These are phyloP conservation scores for Atethmia centrago DNA, from an alignment of 2,888 invertebrate species.

Conservation along the genomic window DNA sequence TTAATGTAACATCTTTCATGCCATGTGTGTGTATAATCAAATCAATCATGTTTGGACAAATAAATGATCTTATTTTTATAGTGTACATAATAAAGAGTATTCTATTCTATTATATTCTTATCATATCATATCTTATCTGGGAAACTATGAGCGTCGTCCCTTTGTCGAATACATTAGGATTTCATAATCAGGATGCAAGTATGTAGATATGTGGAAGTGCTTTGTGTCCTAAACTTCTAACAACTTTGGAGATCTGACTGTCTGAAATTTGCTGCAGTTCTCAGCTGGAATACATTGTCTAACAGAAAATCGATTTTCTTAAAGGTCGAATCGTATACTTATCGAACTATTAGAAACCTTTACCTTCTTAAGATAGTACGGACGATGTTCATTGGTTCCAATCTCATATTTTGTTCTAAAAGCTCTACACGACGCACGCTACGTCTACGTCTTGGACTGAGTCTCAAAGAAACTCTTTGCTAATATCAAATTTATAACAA, in stretches of 20 bases:
- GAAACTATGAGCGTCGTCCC: conserved; percentile 8
- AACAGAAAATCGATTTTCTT: not conserved
- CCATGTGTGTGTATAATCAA: too few relatives aligned
- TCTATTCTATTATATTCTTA: too few relatives aligned
- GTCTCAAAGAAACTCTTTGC: not conserved
- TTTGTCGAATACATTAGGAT: conserved; percentile 12
- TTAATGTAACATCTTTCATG: too few relatives aligned
- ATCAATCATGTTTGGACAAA: too few relatives aligned
- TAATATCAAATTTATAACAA: conserved; percentile 25
- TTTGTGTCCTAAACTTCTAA: conserved; percentile 2
- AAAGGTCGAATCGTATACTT: too few relatives aligned
- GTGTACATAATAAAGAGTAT: too few relatives aligned
- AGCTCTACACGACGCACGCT: not conserved
- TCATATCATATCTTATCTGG: too few relatives aligned
- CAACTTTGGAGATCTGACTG: not conserved
- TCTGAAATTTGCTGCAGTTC: conserved; percentile 2
- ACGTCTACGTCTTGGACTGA: not conserved
- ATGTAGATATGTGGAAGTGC: conserved; percentile 4
- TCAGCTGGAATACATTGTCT: not conserved
- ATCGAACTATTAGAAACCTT: not conserved
- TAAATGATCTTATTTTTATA: too few relatives aligned
- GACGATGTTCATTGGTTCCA: conserved; percentile 9
- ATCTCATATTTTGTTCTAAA: conserved; percentile 10
- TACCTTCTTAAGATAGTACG: not conserved
- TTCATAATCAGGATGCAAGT: conserved; percentile 9